Evolutionary conservation across 1,140 invertebrate genomes (phyloP), one percentile per base, ranked within the genome.

Genomic region (Campoletis sonorensis): DNA sequence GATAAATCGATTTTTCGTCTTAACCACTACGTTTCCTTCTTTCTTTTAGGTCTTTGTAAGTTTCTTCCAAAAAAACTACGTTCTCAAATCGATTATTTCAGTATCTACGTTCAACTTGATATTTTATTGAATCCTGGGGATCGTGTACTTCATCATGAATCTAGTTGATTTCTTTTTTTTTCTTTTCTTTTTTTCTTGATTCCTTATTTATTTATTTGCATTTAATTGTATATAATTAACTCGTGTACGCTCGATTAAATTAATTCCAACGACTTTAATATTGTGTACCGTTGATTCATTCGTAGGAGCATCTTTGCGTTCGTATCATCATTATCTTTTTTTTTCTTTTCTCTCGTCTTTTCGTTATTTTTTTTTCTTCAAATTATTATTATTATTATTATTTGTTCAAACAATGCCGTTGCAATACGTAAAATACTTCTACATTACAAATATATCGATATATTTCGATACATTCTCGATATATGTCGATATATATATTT

Each of bases 101-200:
- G 68, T 16, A 21, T 64, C n/a, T 30, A 67, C 51, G 45, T 79
- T 45, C 4, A 18, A 37, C 33, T 79, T 79, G 30, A 37, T 70
- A 77, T 82, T 54, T 78, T 58, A 8, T 27, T 80, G 58, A 61
- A 58, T 68, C 18, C 75, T 71, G 54, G 45, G 49, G 7, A 49
- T 68, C 40, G 79, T 33, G 23, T 72, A 73, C 45, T 37, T 73
- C 5, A n/a, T 40, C 30, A 73, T 73, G 71, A 40, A 49, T 73
- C 23, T 73, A 73, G 40, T 40, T 73, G 45, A 33, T n/a, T 40
- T 73, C 2, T 58, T 58, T 21, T 58, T 58, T 58, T 58, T 58
- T 23, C 13, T 58, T 18, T 21, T 10, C 16, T 54, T 54, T 54
- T 54, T 54, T 54, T 54, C 4, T 10, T 37, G 4, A 37, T 37